Base-by-base conservation (phyloP, 2,888 invertebrate genomes). In the Frankliniella fusca region DNA sequence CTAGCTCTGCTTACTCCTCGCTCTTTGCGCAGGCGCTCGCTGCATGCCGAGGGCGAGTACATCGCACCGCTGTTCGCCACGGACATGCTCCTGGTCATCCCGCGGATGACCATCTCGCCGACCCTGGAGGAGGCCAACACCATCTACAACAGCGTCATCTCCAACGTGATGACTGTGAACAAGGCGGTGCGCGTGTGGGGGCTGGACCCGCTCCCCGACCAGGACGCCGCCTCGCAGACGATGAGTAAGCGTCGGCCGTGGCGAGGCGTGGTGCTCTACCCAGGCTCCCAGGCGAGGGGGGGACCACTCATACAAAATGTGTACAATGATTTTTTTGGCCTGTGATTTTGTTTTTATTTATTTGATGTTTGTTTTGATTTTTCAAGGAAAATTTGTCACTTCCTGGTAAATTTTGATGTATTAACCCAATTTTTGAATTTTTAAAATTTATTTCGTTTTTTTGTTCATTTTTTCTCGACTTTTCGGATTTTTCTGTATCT, bases 51-150 rank as follows among this genome's bases (percentile, higher is more conserved):
- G 27, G 70, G 70, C 23, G 70, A 76, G 27, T 80, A 83, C 48
- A 61, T 82, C 12, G 48, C 61, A 9, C 91, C 93, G 0, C 87
- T 94, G 20, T 90, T 94, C 89, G 87, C 90, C 83, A 91, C 92
- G 0, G 88, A 90, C 84, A 92, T 93, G 90, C 89, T 91, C 84
- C 87, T 93, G 81, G 90, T 91, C 89, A 93, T 93, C 86, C 93
- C 93, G 0, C 89, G 90, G 81, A 91, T 93, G 83, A 87, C 89
- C 48, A 91, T 93, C 82, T 90, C 89, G 83, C 93, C 93, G 0
- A 89, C 90, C 1, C 87, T 95, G 83, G 94, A 94, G 84, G 93
- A 94, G 85, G 92, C 95, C 84, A 94, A 95, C 86, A 89, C 89
- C 83, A 89, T 91, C 65, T 93, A 94, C 82, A 89, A 76, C 70